Base-by-base conservation (phyloP, 2,888 invertebrate species). In the Pinctada fucata region DNA sequence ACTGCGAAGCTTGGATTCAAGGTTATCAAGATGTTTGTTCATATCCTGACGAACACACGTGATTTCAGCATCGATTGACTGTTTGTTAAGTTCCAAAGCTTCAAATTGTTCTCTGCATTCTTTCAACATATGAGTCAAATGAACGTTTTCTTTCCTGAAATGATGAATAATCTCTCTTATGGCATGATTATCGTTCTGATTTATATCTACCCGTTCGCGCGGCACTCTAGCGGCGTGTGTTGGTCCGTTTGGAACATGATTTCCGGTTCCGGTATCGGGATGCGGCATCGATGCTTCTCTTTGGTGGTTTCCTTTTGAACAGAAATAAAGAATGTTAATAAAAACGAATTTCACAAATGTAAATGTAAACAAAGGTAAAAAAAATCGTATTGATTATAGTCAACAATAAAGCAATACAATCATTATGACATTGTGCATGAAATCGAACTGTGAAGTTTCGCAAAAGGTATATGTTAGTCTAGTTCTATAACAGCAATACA, bases 51-150 rank as follows among this genome's bases (percentile, higher is more conserved):
- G 65, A 66, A 74, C 74, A 16, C 47, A 10, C 4, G 47, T 50
- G 16, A 74, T 51, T 66, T 74, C 74, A 2, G 66, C 8, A 31
- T 74, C 66, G 10, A 74, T 74, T n/a, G 64, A 31, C n/a, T 63
- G 74, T 31, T 74, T 74, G 65, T 65, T 74, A 16, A 66, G 50
- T 50, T 74, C 74, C 45, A 74, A 47, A 8, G 65, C 51, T 66
- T 74, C 74, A 66, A 74, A 74, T 45, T 74, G 66, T 74, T 74
- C 65, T 13, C 74, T 65, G 45, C 74, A 66, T 51, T 74, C 74
- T 48, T 74, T 74, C 51, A 74, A 50, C 65, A 65, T 64, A 16
- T 45, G 49, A 50, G 63, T 66, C 3, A 74, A 49, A 48, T 74
- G 65, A 45, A 50, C 49, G 65, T 63, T 50, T 74, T 74, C 74